These are phyloP conservation scores for Agrypnia vestita DNA, from an alignment of 1,140 invertebrate species.

Conservation along the genomic window DNA sequence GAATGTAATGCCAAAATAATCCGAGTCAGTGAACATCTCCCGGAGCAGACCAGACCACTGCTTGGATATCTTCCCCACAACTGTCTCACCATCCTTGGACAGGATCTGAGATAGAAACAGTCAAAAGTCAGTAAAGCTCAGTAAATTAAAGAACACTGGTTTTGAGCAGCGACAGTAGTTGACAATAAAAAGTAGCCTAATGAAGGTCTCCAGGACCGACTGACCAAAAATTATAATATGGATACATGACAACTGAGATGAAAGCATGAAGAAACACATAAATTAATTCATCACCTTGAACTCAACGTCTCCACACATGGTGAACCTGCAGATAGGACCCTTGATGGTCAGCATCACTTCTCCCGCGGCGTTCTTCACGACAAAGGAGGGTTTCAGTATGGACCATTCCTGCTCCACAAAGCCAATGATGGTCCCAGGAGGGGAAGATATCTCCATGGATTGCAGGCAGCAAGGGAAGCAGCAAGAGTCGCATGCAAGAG, in stretches of 20 bases:
- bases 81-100: constrained; percentile 76
- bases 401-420: constrained; percentile 90
- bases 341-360: constrained; percentile 87
- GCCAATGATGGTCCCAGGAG: constrained; percentile 83
- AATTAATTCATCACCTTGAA: constrained; percentile 72
- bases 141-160: background rate
- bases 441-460: constrained; percentile 84
- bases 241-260: no score
- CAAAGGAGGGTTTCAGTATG: constrained; percentile 83
- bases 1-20: constrained; percentile 86
- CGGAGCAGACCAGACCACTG: constrained; percentile 82
- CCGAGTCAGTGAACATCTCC: constrained; percentile 84
- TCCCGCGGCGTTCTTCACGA: constrained; percentile 84
- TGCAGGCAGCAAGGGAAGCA: constrained; percentile 91
- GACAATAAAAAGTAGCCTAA: no score
- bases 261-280: no score
- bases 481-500: constrained; percentile 84
- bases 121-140: background rate
- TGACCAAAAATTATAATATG: no score
- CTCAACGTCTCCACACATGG: constrained; percentile 86
- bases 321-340: constrained; percentile 87
- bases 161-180: no score
- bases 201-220: no score
- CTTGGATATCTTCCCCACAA: constrained; percentile 85
- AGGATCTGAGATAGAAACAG: constrained; percentile 73